Conservation (phyloP, 2,888 invertebrate species). For the Melieria crassipennis region DNA sequence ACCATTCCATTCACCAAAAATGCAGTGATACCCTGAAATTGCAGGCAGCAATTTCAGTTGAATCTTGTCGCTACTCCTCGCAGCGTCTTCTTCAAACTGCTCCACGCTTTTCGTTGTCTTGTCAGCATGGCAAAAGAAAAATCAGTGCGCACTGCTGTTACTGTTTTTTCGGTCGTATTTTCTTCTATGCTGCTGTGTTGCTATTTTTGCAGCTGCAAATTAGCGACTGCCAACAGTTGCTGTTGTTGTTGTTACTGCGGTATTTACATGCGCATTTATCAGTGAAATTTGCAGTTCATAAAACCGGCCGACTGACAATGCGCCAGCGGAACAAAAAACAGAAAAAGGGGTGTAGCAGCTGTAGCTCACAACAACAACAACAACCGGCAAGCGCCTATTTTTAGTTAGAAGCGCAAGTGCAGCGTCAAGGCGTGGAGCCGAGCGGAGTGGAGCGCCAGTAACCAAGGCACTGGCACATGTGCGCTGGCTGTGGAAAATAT, state of each 20-base stretch:
- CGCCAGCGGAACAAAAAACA: too few species aligned
- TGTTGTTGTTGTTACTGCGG: not conserved
- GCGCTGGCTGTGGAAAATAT: not conserved
- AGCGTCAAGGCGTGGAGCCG: not conserved
- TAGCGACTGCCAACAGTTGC: not conserved
- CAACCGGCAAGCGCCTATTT: slow-evolving; percentile 14
- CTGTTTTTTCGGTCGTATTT: too few species aligned
- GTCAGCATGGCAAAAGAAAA: too few species aligned
- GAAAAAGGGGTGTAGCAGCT: not conserved
- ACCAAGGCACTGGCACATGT: slow-evolving; percentile 2
- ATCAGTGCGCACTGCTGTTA: too few species aligned
- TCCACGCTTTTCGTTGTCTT: too few species aligned
- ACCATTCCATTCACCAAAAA: too few species aligned
- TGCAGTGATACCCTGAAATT: too few species aligned
- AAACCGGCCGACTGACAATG: not conserved
- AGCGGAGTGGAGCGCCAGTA: not conserved
- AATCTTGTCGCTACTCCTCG: too few species aligned
- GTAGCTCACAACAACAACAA: slow-evolving; percentile 7
- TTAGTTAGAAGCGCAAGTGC: slow-evolving; percentile 2
- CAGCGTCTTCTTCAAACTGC: too few species aligned
- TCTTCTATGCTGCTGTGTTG: not conserved
- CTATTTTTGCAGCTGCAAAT: slow-evolving; percentile 23
- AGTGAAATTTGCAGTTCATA: not conserved
- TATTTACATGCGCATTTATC: slow-evolving; percentile 6
- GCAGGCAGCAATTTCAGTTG: too few species aligned